phyloP scores from a whole-genome alignment of 2,797 vertebrate species.

The Helarctos malayanus region DNA sequence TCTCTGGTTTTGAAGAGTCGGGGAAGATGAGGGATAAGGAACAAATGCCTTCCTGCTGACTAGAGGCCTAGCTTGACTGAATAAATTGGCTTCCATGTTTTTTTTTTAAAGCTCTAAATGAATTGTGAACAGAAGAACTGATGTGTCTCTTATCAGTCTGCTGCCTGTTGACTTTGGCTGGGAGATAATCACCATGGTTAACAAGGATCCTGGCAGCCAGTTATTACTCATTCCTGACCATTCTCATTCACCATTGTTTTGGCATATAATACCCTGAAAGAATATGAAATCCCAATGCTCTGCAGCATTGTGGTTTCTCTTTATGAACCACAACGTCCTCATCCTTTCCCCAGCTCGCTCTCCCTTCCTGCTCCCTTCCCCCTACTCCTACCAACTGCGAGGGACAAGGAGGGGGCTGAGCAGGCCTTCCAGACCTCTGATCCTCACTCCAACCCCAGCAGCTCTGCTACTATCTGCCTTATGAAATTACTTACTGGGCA shows the following conservation, averaged over 20 bases:
- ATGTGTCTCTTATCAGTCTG: conserved; percentile 82
- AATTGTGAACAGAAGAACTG: conserved; percentile 71
- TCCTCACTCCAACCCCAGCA: not conserved
- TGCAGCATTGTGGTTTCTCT: conserved; percentile 16
- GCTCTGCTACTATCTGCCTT: conserved; percentile 1
- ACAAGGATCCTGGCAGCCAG: conserved; percentile 80
- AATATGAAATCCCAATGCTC: conserved; percentile 19
- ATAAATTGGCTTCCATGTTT: conserved; percentile 76
- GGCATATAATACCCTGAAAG: conserved; percentile 42
- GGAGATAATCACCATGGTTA: conserved; percentile 89
- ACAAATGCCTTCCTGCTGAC: not conserved
- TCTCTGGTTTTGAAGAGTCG: not conserved
- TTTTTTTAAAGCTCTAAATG: conserved; percentile 14
- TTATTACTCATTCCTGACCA: conserved; percentile 82
- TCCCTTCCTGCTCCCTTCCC: not conserved
- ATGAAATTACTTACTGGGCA: not conserved
- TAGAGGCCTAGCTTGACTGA: conserved; percentile 65
- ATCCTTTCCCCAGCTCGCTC: not conserved
- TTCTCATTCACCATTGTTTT: conserved; percentile 78
- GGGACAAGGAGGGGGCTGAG: not conserved
- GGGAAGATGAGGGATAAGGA: conserved; percentile 1
- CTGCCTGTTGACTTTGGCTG: conserved; percentile 82
- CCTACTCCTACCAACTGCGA: not conserved
- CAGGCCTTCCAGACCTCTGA: not conserved
- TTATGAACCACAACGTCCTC: not conserved